Evolutionary conservation across 2,888 invertebrate species (phyloP), one percentile per base, ranked within the genome.

Genomic region (Aproaerema taeniolella): DNA sequence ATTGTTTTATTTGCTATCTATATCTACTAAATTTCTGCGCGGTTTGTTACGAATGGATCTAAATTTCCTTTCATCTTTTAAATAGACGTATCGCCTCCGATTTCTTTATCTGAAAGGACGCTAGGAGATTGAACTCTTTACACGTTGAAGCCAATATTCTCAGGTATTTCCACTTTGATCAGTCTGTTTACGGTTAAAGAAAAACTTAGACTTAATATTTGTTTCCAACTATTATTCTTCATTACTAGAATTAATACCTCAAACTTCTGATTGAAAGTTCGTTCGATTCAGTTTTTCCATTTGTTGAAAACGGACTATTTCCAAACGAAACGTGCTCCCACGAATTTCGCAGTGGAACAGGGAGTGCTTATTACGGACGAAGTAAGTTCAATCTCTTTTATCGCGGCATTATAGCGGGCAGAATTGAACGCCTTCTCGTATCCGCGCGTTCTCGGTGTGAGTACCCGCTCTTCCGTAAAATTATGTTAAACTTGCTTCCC

Each of bases 371-470:
- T 76, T 75, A 77, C 72, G 67, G 67, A 65, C 68, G 63, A 67
- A 77, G 72, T 75, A 67, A 75, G 72, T 78, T 78, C 83, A 81
- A 83, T 85, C 77, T 82, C 67, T 77, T 82, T 81, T 82, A 83
- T 82, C 76, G 78, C 50, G 52, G 71, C 65, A 70, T 79, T 81
- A 80, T 70, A 75, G 74, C 68, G 54, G 53, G 60, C 61, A 66
- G 74, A 74, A 80, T 75, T 72, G 73, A 69, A 76, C 72, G 68
- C 55, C 58, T 61, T 56, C 62, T 67, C 65, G 65, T 69, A 72
- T 65, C 67, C 66, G 58, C 60, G 68, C 66, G 66, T 67, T 67
- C 55, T 65, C 66, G 65, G 66, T 63, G 61, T 60, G 58, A 61
- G 67, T 53, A 65, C 64, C 65, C 71, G 67, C 68, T 80, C 74